These are phyloP conservation scores for Helicoverpa assulta DNA, from an alignment of 2,888 invertebrate species.

Conservation along the genomic window DNA sequence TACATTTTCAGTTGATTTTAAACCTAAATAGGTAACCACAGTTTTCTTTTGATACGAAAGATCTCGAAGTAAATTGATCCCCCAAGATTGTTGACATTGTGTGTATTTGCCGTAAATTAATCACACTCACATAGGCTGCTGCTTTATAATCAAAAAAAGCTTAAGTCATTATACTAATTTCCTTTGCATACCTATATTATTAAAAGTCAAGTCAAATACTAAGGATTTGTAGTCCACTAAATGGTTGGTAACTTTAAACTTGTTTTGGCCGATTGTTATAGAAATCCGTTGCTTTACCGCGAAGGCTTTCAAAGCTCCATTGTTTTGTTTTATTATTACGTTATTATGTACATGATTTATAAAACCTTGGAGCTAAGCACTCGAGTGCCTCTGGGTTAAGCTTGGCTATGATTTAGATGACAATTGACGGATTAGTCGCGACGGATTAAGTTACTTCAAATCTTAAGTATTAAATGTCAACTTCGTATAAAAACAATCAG, in stretches of 20 bases:
- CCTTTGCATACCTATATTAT: constrained; percentile 48
- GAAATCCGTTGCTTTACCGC: constrained; percentile 65
- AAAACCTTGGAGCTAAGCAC: constrained; percentile 26
- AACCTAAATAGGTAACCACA: too few species aligned
- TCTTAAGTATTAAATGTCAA: neutral
- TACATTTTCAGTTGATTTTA: too few species aligned
- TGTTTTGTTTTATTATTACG: constrained; percentile 68
- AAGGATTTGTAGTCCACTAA: constrained; percentile 51
- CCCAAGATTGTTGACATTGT: too few species aligned
- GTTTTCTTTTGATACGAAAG: too few species aligned
- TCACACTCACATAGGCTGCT: neutral
- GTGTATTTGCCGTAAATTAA: too few species aligned
- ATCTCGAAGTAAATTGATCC: too few species aligned
- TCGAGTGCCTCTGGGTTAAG: constrained; percentile 15
- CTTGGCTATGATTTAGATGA: constrained; percentile 17
- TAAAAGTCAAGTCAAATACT: constrained; percentile 32
- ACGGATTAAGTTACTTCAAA: constrained; percentile 5
- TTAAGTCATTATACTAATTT: constrained; percentile 12
- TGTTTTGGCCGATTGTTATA: constrained; percentile 72
- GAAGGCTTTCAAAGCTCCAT: constrained; percentile 70
- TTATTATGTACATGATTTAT: constrained; percentile 10
- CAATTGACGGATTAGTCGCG: constrained; percentile 15
- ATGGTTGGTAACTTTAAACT: constrained; percentile 67
- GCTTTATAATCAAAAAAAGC: neutral
- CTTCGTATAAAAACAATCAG: neutral